Conservation (phyloP, 2,888 invertebrate species). For the Cantharis lateralis region DNA sequence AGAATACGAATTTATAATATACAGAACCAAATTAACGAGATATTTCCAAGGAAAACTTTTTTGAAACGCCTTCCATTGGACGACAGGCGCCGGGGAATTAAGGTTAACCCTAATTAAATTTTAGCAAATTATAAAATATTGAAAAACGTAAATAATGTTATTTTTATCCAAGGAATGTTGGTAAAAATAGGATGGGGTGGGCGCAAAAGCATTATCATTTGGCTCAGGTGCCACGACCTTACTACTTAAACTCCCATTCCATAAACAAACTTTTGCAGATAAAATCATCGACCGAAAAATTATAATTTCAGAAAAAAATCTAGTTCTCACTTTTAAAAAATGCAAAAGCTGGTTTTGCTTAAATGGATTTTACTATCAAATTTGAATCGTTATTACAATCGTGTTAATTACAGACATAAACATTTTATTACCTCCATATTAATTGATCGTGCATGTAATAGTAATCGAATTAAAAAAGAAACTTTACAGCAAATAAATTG, state of each 20-base stretch:
- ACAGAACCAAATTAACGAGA: background rate
- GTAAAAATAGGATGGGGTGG: background rate
- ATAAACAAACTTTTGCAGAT: background rate
- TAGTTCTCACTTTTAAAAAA: background rate
- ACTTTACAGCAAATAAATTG: background rate
- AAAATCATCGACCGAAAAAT: background rate
- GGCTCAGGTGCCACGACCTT: background rate
- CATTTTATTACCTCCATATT: background rate
- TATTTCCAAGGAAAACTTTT: no score
- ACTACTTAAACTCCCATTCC: background rate
- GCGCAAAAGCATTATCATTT: background rate
- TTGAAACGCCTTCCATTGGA: no score
- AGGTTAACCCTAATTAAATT: background rate
- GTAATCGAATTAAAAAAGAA: background rate
- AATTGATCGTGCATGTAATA: background rate
- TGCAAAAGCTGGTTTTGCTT: background rate
- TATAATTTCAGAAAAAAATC: background rate
- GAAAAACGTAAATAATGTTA: background rate
- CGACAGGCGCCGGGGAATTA: no score
- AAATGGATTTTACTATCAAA: background rate
- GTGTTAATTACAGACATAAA: background rate
- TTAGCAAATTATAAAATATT: background rate
- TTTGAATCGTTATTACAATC: background rate
- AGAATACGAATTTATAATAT: background rate
- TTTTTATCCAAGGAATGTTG: background rate